A percentile compares a stretch with the other conserved stretches of the same genome.
Conservation (phyloP, 2,888 invertebrate genomes). For the Eudemis profundana region DNA sequence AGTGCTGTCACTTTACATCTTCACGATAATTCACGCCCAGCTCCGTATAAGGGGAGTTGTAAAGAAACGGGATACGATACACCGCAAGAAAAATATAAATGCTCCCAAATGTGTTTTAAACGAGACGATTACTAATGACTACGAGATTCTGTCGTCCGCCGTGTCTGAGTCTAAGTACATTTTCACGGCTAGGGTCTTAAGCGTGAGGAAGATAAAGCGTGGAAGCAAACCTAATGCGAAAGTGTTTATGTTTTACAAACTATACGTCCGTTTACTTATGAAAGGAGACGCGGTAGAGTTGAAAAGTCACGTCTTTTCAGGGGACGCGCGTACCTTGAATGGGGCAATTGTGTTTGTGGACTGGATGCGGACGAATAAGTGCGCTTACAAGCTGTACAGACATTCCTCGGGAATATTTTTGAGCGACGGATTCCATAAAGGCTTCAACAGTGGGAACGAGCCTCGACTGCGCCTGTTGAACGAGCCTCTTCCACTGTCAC, state of each 20-base stretch:
- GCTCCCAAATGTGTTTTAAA: constrained; percentile 81
- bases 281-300: constrained; percentile 77
- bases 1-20: constrained; percentile 71
- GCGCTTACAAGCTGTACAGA: constrained; percentile 79
- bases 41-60: constrained; percentile 70
- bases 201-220: constrained; percentile 80
- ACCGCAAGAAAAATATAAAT: constrained; percentile 79
- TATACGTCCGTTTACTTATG: constrained; percentile 77
- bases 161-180: constrained; percentile 84
- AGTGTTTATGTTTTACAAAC: constrained; percentile 79
- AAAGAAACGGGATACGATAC: constrained; percentile 74
- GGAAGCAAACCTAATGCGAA: constrained; percentile 68
- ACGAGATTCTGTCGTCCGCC: constrained; percentile 82
- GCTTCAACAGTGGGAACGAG: constrained; percentile 64
- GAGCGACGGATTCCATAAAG: constrained; percentile 77
- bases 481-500: constrained; percentile 80
- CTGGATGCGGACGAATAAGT: constrained; percentile 79
- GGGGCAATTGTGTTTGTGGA: constrained; percentile 79
- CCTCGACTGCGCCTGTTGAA: constrained; percentile 76
- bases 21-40: constrained; percentile 70
- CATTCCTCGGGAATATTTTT: constrained; percentile 82
- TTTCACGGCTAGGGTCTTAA: constrained; percentile 80
- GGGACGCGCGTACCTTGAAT: constrained; percentile 74
- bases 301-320: constrained; percentile 73
- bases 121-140: constrained; percentile 84